Base-by-base conservation (phyloP, 2,888 invertebrate species). In the Meghimatium bilineatum region DNA sequence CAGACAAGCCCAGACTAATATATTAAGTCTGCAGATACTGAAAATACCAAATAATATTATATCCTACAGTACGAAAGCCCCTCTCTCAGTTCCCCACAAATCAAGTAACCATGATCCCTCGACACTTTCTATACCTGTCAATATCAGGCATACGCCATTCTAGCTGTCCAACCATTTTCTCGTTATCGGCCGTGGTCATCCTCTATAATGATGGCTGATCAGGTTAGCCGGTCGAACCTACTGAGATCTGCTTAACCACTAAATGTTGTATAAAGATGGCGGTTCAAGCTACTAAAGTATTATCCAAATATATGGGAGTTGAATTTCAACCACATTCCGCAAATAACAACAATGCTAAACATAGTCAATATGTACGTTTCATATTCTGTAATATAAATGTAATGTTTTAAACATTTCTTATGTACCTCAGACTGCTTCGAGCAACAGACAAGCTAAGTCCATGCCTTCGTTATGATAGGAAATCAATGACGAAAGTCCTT, bases 131-230 rank as follows among this genome's bases (percentile, higher is more conserved):
- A 14, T 32, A 44, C n/a, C 44, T 44, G 72, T 49, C 72, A 72
- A 44, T 72, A 29, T 49, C 72, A 17, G 49, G 1, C n/a, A 12
- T 26, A 8, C 5, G 26, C 26, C 26, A 17, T 29, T 44, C 44
- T 38, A 3, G 72, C 44, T 8, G 49, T 49, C 72, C 14, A 17
- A 44, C 12, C 72, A 44, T 49, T 26, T 72, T 71, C 23, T 38
- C n/a, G 38, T 71, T 36, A 38, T 44, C 72, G 44, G 72, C 1
- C 29, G 29, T 14, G 72, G 44, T 72, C 72, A 72, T 44, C 72
- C 29, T 49, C 72, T 6, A 26, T 72, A 72, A 72, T 49, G 72
- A 72, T 44, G 38, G 38, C 72, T 71, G 71, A 72, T 72, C 44
- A n/a, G 44, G n/a, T 72, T 44, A 38, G 44, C 71, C 72, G 49